phyloP scores from a whole-genome alignment of 2,797 vertebrate genomes.

The Sebastes umbrosus region DNA sequence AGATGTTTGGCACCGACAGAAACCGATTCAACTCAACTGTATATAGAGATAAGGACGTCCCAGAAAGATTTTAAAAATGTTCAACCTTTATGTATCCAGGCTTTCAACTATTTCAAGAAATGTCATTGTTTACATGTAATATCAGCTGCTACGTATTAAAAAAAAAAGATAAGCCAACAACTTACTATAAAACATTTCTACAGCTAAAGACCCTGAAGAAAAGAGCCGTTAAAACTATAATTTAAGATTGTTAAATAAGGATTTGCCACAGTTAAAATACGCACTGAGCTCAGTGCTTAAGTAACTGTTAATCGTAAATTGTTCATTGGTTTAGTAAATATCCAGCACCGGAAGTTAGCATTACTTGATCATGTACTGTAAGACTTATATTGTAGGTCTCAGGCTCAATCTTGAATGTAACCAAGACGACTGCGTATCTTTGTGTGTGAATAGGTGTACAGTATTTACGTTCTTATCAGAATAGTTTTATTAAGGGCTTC shows the following conservation, averaged over 20 bases:
- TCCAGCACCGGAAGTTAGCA: background rate
- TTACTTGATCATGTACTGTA: slow-evolving; percentile 30
- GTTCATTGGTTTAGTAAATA: background rate
- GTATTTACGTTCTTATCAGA: slow-evolving; percentile 5
- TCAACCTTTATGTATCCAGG: background rate
- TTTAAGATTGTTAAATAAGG: background rate
- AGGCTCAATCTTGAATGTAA: slow-evolving; percentile 56
- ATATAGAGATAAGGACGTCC: background rate
- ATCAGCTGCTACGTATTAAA: slow-evolving; percentile 6
- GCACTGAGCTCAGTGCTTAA: background rate
- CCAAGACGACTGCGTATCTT: slow-evolving; percentile 7
- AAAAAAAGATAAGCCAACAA: slow-evolving; percentile 5
- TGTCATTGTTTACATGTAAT: slow-evolving; percentile 43
- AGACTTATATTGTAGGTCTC: slow-evolving; percentile 31
- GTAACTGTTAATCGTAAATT: background rate
- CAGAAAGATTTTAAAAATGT: background rate
- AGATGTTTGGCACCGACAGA: slow-evolving; percentile 5
- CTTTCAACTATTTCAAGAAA: background rate
- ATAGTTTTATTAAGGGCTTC: background rate
- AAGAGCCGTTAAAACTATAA: background rate
- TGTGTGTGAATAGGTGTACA: slow-evolving; percentile 18
- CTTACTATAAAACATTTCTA: background rate
- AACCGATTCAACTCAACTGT: background rate
- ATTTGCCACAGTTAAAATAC: background rate
- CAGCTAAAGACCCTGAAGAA: background rate